Conservation (phyloP, 2,797 vertebrate genomes). For the Crocodylus rhombifer region DNA sequence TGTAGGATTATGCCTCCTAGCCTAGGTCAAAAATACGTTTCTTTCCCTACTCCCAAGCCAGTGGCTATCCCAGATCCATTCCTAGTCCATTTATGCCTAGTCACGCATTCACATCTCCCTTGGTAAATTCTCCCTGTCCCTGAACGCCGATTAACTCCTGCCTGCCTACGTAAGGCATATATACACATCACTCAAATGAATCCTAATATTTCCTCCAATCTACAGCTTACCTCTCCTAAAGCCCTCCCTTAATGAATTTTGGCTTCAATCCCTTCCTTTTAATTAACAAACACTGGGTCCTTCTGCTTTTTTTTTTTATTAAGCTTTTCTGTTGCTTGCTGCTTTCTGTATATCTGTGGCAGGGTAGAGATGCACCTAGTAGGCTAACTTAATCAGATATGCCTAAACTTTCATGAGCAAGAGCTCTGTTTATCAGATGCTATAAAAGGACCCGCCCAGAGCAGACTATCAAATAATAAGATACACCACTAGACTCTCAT, state of each 20-base stretch:
- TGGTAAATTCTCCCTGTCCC: not conserved
- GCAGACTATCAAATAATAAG: too few species aligned
- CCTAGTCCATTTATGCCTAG: not conserved
- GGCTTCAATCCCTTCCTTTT: not conserved
- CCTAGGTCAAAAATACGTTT: accelerated
- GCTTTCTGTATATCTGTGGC: not conserved
- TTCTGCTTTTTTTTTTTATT: not conserved
- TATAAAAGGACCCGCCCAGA: too few species aligned
- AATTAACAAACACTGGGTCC: not conserved
- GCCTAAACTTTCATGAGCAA: too few species aligned
- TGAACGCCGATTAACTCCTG: not conserved
- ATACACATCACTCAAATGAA: not conserved
- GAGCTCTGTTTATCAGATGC: too few species aligned
- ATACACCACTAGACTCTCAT: too few species aligned
- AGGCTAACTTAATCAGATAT: too few species aligned
- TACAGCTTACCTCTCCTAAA: not conserved
- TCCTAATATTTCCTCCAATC: not conserved
- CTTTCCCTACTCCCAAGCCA: not conserved
- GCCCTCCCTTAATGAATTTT: not conserved
- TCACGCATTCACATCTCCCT: not conserved
- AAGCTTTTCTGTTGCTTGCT: not conserved
- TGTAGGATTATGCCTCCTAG: not conserved
- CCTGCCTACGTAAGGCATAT: not conserved
- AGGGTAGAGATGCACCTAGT: too few species aligned
- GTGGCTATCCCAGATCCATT: not conserved